A percentile compares a stretch with the other conserved stretches of the same genome.
Conservation (phyloP, 2,888 invertebrate species). For the Tenthredo notha region DNA sequence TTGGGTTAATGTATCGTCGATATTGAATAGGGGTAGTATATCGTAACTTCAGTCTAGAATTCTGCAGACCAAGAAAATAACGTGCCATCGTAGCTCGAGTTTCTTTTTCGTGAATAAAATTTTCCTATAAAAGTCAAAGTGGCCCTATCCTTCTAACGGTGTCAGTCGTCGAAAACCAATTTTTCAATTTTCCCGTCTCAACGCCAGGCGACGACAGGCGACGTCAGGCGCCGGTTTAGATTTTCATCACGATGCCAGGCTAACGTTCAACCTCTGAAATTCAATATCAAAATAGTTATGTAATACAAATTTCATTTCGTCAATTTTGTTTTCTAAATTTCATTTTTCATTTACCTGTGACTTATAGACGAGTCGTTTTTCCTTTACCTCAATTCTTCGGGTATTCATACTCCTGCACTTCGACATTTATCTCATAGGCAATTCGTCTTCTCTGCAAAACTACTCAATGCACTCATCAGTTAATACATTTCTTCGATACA, state of each 20-base stretch:
- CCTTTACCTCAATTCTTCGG: neutral
- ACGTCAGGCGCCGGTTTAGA: conserved; percentile 55
- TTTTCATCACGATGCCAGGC: conserved; percentile 60
- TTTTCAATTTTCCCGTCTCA: conserved; percentile 65
- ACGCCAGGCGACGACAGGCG: conserved; percentile 55
- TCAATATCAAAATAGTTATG: conserved; percentile 67
- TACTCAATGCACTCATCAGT: neutral
- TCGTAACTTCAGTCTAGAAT: neutral
- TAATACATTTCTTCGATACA: neutral
- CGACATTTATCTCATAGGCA: neutral
- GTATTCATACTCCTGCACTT: neutral
- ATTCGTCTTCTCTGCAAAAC: neutral
- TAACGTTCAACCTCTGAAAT: conserved; percentile 62
- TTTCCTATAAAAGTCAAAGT: conserved; percentile 49
- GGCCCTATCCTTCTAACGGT: conserved; percentile 55
- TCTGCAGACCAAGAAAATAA: neutral
- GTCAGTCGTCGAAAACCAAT: conserved; percentile 60
- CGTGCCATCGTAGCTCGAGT: neutral
- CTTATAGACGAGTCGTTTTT: neutral
- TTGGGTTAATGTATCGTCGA: neutral
- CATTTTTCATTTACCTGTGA: neutral
- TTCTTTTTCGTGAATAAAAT: conserved; percentile 32
- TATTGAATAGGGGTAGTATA: neutral
- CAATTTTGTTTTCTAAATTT: conserved; percentile 27
- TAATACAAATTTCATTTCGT: conserved; percentile 66